These are phyloP conservation scores for Entomobrya multifasciata DNA, from an alignment of 2,888 invertebrate species.

Conservation along the genomic window DNA sequence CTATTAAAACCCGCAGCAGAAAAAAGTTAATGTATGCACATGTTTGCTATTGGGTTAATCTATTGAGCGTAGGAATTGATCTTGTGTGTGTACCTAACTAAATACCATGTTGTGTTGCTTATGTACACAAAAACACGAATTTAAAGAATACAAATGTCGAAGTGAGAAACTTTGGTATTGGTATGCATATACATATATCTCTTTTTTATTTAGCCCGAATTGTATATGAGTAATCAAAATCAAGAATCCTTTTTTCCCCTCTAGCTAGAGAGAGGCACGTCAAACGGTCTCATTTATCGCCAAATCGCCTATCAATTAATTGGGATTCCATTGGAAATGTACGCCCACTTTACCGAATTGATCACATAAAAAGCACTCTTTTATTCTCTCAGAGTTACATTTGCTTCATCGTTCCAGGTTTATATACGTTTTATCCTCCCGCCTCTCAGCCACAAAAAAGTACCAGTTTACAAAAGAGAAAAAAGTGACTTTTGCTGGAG, in stretches of 20 bases:
- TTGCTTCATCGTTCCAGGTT: slow-evolving; percentile 53
- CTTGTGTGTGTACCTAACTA: background rate
- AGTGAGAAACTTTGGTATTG: slow-evolving; percentile 28
- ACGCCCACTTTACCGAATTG: slow-evolving; percentile 76
- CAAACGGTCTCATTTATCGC: slow-evolving; percentile 79
- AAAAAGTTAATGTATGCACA: background rate
- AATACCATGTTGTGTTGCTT: slow-evolving; percentile 7
- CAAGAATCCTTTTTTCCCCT: slow-evolving; percentile 65
- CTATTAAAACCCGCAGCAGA: background rate
- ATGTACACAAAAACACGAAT: slow-evolving; percentile 18
- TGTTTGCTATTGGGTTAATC: background rate
- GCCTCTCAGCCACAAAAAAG: background rate
- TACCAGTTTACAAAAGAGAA: background rate
- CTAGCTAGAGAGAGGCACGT: slow-evolving; percentile 68
- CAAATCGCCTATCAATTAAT: slow-evolving; percentile 79
- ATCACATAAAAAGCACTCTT: slow-evolving; percentile 68
- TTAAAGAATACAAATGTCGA: slow-evolving; percentile 8
- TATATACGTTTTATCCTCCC: background rate
- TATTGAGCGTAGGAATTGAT: background rate
- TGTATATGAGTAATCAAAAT: slow-evolving; percentile 72
- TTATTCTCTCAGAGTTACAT: slow-evolving; percentile 12
- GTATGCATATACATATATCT: background rate
- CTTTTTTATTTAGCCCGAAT: slow-evolving; percentile 7
- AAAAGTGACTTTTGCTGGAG: background rate
- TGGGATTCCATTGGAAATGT: slow-evolving; percentile 78